Percentiles rank a stretch among this genome's conserved stretches.
These are phyloP conservation scores for Sceloporus undulatus DNA, from an alignment of 2,113 vertebrate genomes.

Conservation along the genomic window DNA sequence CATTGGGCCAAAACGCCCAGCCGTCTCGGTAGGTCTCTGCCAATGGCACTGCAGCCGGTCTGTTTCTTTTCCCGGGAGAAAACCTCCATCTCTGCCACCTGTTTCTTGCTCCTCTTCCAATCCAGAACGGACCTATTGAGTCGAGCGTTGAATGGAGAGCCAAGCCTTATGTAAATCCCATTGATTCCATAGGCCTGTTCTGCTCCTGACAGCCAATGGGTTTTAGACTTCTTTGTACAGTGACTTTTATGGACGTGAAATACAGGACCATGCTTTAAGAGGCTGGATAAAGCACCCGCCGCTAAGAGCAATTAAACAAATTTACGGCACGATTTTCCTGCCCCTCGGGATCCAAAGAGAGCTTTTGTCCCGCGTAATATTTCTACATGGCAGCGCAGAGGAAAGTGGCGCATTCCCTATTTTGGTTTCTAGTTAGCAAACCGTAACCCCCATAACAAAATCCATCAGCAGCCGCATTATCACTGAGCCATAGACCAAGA, in stretches of 20 bases:
- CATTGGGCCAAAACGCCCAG: too few species aligned
- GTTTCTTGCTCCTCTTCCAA: too few species aligned
- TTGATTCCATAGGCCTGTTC: too few species aligned
- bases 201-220: too few species aligned
- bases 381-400: neutral
- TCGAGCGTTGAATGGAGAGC: too few species aligned
- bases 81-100: neutral
- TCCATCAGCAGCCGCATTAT: constrained; percentile 48
- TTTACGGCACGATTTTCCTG: neutral
- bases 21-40: neutral
- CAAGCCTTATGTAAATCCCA: too few species aligned
- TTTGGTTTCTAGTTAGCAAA: constrained; percentile 27
- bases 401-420: neutral
- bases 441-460: constrained; percentile 10
- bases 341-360: neutral
- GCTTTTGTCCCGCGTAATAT: neutral
- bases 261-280: neutral
- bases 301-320: neutral
- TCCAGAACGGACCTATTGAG: too few species aligned
- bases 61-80: neutral
- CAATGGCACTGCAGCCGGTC: too few species aligned
- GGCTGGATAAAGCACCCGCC: neutral
- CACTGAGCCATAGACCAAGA: constrained; percentile 9
- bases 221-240: too few species aligned
- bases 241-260: neutral